phyloP scores from a whole-genome alignment of 2,888 invertebrate species.

The Eulithis testata region DNA sequence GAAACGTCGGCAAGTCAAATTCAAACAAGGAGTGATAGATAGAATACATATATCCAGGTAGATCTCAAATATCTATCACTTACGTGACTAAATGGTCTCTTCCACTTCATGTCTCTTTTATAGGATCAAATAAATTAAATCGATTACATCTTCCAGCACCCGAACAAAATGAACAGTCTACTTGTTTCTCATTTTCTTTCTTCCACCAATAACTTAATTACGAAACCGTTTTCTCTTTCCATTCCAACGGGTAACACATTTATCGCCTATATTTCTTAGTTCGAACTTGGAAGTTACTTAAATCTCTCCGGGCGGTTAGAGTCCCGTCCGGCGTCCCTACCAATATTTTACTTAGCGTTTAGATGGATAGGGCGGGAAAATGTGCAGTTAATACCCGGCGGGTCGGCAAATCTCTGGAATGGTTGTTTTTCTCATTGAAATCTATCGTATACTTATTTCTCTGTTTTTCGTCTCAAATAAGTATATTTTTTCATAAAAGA shows the following conservation, averaged over 20 bases:
- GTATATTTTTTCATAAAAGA: no score
- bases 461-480: no score
- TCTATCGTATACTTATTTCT: no score
- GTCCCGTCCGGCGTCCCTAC: conserved; percentile 7
- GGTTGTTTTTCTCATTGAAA: not conserved
- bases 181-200: conserved; percentile 29
- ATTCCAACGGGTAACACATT: conserved; percentile 36
- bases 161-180: conserved; percentile 12
- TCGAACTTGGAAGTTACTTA: conserved; percentile 44
- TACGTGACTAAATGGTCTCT: no score
- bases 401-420: not conserved
- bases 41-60: no score
- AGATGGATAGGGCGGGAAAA: not conserved
- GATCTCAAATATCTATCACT: no score
- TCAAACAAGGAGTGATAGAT: no score
- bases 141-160: not conserved
- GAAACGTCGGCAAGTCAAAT: no score
- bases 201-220: conserved; percentile 33
- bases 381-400: not conserved
- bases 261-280: conserved; percentile 29
- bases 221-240: conserved; percentile 35
- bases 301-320: conserved; percentile 10
- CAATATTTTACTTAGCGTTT: conserved; percentile 8
- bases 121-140: not conserved
- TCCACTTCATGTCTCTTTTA: not conserved